Evolutionary conservation across 2,888 invertebrate species (phyloP).

Genomic region (Pimpla rufipes): DNA sequence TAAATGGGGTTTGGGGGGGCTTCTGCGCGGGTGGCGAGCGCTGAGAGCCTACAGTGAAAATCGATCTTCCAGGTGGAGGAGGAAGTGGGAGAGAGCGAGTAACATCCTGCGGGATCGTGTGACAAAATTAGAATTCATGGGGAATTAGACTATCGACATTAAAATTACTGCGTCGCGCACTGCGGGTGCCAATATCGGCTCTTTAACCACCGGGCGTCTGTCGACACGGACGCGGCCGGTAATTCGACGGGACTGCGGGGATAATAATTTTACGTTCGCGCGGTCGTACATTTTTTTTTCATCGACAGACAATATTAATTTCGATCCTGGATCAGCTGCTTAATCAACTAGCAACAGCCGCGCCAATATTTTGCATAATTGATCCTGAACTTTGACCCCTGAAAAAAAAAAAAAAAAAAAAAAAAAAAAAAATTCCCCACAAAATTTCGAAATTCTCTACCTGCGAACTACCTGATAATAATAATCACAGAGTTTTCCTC

Average conservation of each 20-base stretch:
- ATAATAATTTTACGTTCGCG: not conserved
- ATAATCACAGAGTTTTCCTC: no score
- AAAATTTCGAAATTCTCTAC: no score
- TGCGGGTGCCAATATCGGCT: slow-evolving; percentile 35
- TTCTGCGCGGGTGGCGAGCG: not conserved
- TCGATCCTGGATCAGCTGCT: no score
- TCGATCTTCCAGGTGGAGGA: slow-evolving; percentile 41
- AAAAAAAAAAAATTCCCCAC: no score
- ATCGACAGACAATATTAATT: no score
- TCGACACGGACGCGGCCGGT: not conserved
- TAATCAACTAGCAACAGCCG: no score
- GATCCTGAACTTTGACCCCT: no score
- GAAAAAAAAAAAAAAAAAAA: no score
- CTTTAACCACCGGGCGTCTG: slow-evolving; percentile 5
- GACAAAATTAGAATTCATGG: slow-evolving; percentile 53
- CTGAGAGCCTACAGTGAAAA: slow-evolving; percentile 35
- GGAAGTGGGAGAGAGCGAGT: no score
- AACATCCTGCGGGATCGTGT: slow-evolving; percentile 19
- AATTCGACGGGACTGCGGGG: not conserved
- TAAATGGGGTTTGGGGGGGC: slow-evolving; percentile 45
- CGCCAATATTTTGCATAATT: no score
- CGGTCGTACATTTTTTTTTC: no score
- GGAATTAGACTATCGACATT: slow-evolving; percentile 38
- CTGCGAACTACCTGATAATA: no score
- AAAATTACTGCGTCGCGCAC: slow-evolving; percentile 15